Conservation (phyloP, 2,113 vertebrate genomes). For the Colossoma macropomum region DNA sequence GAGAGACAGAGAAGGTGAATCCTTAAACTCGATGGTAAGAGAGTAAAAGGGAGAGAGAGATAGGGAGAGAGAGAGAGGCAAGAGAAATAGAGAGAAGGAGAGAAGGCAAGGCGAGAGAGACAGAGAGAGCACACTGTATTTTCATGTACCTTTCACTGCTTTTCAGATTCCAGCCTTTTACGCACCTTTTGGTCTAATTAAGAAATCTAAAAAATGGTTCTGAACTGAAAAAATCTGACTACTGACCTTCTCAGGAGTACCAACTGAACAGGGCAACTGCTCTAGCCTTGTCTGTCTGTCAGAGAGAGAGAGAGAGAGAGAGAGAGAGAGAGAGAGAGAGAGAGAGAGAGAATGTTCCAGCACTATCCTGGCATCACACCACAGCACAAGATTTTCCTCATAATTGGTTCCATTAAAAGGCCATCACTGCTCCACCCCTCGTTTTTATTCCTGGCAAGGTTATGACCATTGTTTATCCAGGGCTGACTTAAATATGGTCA, state of each 20-base stretch:
- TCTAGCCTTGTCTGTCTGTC: slow-evolving; percentile 36
- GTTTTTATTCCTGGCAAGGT: slow-evolving; percentile 25
- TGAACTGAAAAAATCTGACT: slow-evolving; percentile 73
- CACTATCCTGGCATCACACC: slow-evolving; percentile 10
- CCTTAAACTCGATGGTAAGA: too few relatives aligned
- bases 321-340: slow-evolving; percentile 47
- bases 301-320: slow-evolving; percentile 56
- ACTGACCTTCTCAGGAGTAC: slow-evolving; percentile 78
- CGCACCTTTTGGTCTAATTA: slow-evolving; percentile 77
- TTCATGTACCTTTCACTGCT: slow-evolving; percentile 42
- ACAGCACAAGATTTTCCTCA: slow-evolving; percentile 64
- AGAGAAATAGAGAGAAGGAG: slow-evolving; percentile 40
- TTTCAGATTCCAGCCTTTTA: slow-evolving; percentile 60
- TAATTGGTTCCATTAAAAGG: slow-evolving; percentile 78
- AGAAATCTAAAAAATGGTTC: slow-evolving; percentile 79
- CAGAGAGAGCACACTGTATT: slow-evolving; percentile 39
- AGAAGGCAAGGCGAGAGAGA: slow-evolving; percentile 32
- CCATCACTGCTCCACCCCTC: slow-evolving; percentile 9
- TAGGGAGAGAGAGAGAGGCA: slow-evolving; percentile 25
- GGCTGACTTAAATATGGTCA: background rate
- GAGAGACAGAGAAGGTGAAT: too few relatives aligned
- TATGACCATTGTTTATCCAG: slow-evolving; percentile 11
- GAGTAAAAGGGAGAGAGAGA: too few relatives aligned
- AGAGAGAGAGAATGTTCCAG: slow-evolving; percentile 54
- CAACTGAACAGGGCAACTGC: slow-evolving; percentile 33